phyloP scores from a whole-genome alignment of 2,888 invertebrate genomes.

The Lochmaea capreae region DNA sequence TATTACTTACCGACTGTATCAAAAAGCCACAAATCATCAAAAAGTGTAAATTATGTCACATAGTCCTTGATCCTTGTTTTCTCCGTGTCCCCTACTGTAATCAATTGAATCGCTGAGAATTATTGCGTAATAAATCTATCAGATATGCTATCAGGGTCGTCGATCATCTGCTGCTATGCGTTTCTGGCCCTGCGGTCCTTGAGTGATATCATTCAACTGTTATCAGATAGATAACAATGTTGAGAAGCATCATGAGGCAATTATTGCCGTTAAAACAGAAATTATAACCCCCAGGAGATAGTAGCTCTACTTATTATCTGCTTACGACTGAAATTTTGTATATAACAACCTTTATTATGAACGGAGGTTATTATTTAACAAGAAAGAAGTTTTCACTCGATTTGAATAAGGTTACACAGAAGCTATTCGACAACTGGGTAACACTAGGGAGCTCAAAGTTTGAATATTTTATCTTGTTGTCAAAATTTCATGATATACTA shows the following conservation, averaged over 20 bases:
- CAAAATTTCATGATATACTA: too few relatives aligned
- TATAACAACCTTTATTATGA: too few relatives aligned
- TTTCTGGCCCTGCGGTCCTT: slow-evolving; percentile 25
- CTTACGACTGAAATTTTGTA: not conserved
- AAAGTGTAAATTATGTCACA: slow-evolving; percentile 40
- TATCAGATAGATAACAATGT: slow-evolving; percentile 24
- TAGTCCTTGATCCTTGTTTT: slow-evolving; percentile 39
- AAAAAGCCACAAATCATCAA: slow-evolving; percentile 28
- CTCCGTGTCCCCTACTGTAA: slow-evolving; percentile 41
- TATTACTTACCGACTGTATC: not conserved
- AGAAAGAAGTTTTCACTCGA: too few relatives aligned
- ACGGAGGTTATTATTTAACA: not conserved
- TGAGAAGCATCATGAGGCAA: slow-evolving; percentile 23
- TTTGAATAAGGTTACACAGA: too few relatives aligned
- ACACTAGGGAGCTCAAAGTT: too few relatives aligned
- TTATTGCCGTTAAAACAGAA: slow-evolving; percentile 1
- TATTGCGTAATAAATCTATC: slow-evolving; percentile 48
- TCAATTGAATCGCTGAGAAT: slow-evolving; percentile 49
- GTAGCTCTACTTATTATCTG: not conserved
- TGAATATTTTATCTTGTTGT: too few relatives aligned
- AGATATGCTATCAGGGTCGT: slow-evolving; percentile 45
- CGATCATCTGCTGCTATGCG: slow-evolving; percentile 42
- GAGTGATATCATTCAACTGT: slow-evolving; percentile 32
- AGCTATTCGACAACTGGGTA: too few relatives aligned
- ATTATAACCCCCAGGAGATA: not conserved